Percentiles rank a stretch among this genome's conserved stretches.
Evolutionary conservation across 2,113 vertebrate species (phyloP).

Genomic region (Neolamprologus cancellatus): DNA sequence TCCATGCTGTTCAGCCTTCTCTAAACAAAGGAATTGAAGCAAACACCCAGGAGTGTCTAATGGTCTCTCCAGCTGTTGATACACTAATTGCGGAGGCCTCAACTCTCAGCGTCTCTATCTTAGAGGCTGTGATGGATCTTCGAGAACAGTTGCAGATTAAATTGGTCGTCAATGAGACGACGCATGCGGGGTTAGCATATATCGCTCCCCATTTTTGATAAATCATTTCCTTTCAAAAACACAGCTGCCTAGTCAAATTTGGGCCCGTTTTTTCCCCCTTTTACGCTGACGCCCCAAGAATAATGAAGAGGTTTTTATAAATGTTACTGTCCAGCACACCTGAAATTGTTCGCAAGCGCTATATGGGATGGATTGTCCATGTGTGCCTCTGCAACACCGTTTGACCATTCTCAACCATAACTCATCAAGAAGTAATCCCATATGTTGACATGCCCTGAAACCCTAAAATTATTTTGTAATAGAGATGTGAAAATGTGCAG

Average conservation of each 20-base stretch:
- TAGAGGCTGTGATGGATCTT: conserved; percentile 47
- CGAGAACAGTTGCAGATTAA: conserved; percentile 30
- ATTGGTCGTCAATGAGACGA: conserved; percentile 20
- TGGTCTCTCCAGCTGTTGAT: conserved; percentile 63
- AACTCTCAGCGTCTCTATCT: conserved; percentile 37
- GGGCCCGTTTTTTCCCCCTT: not conserved
- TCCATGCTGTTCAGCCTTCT: conserved; percentile 17
- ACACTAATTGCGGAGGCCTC: conserved; percentile 60
- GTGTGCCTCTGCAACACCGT: not conserved
- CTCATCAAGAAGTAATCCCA: not conserved
- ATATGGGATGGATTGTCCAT: conserved; percentile 15
- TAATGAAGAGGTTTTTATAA: conserved; percentile 26
- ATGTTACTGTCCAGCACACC: conserved; percentile 41
- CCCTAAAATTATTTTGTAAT: not conserved
- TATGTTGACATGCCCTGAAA: not conserved
- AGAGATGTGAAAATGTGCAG: not conserved
- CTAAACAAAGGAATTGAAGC: conserved; percentile 43
- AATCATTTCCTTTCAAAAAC: conserved; percentile 77
- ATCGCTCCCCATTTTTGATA: conserved; percentile 52
- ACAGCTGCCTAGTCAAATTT: conserved; percentile 69
- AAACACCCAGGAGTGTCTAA: conserved; percentile 45
- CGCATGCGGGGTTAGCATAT: conserved; percentile 37
- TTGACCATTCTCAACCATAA: not conserved
- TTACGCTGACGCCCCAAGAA: not conserved
- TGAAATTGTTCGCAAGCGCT: conserved; percentile 25